A percentile compares a stretch with the other conserved stretches of the same genome.
Evolutionary conservation across 2,888 invertebrate species (phyloP).

Genomic region (Pheosia gnoma): DNA sequence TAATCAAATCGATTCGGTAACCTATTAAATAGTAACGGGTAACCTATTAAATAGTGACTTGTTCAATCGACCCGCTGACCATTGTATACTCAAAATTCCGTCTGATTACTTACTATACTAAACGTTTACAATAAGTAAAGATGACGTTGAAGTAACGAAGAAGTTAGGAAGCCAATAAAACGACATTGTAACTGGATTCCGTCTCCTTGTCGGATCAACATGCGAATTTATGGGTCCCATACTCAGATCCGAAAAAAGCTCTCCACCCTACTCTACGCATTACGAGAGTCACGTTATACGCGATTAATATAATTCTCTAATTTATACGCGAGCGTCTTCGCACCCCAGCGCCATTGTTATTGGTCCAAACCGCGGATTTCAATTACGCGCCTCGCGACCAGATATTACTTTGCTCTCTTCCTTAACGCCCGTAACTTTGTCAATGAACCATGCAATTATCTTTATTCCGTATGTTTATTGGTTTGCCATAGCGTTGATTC

Average conservation of each 20-base stretch:
- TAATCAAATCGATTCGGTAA: no score
- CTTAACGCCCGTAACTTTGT: constrained; percentile 51
- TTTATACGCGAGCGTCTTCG: constrained; percentile 67
- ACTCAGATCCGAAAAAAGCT: background rate
- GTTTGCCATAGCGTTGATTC: constrained; percentile 8
- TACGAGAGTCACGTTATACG: constrained; percentile 50
- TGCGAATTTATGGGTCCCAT: background rate
- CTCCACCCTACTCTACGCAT: constrained; percentile 3
- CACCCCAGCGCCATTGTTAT: constrained; percentile 55
- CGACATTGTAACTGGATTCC: background rate
- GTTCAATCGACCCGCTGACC: no score
- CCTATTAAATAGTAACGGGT: no score
- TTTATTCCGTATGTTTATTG: constrained; percentile 28
- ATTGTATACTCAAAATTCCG: no score
- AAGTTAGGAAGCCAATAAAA: no score
- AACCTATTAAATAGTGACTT: no score
- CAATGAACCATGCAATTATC: constrained; percentile 53
- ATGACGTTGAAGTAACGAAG: no score
- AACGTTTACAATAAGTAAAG: no score
- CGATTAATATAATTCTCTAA: constrained; percentile 79
- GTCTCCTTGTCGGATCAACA: background rate
- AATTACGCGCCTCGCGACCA: constrained; percentile 60
- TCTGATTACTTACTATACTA: no score
- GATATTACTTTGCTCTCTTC: constrained; percentile 50
- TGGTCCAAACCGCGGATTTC: constrained; percentile 67